phyloP scores from a whole-genome alignment of 2,797 vertebrate species.

The Trichosurus vulpecula region DNA sequence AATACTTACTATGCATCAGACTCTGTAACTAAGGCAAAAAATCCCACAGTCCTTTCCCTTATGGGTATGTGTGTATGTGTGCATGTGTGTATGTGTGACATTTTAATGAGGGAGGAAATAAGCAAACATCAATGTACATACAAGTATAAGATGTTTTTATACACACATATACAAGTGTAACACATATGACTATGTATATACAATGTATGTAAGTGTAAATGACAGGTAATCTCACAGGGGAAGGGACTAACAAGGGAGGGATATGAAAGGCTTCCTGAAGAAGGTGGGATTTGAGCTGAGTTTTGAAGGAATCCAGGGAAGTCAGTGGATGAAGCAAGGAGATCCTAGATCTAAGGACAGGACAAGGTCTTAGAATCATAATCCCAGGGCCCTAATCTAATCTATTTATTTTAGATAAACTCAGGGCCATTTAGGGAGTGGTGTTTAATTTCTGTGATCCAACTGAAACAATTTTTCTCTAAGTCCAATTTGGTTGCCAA shows the following conservation, averaged over 20 bases:
- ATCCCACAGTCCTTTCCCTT: neutral
- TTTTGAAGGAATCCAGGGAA: neutral
- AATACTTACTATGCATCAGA: neutral
- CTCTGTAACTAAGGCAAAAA: neutral
- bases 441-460: neutral
- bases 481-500: neutral
- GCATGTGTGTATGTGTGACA: too few relatives aligned
- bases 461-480: neutral
- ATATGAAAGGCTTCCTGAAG: neutral
- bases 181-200: neutral
- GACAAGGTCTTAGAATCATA: neutral
- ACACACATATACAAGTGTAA: neutral
- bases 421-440: neutral
- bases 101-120: neutral
- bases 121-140: neutral
- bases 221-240: neutral
- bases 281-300: neutral
- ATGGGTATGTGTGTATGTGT: too few relatives aligned
- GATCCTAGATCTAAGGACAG: neutral
- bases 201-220: neutral
- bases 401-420: conserved; percentile 2
- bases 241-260: neutral
- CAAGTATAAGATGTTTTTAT: too few relatives aligned
- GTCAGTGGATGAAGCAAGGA: neutral
- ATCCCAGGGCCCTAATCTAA: neutral